Evolutionary conservation across 2,888 invertebrate genomes (phyloP).

Genomic region (Caenorhabditis sp.): DNA sequence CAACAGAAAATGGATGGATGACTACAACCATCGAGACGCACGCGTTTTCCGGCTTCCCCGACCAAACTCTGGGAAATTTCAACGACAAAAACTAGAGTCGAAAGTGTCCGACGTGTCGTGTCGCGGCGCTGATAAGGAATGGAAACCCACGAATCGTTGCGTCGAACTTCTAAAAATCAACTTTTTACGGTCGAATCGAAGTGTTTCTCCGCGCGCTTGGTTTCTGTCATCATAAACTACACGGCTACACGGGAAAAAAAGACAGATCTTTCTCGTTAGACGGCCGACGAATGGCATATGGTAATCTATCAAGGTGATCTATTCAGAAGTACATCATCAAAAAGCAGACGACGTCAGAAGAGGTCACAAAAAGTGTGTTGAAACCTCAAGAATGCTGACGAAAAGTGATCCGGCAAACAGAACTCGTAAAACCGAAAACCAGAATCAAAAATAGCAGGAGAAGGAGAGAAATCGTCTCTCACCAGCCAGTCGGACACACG

Average conservation of each 20-base stretch:
- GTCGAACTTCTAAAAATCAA: constrained; percentile 13
- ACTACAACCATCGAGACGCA: not conserved
- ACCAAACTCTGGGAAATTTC: not conserved
- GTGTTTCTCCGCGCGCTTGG: not conserved
- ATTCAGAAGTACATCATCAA: constrained; percentile 4
- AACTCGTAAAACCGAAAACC: not conserved
- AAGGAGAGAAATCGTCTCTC: not conserved
- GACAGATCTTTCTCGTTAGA: not conserved
- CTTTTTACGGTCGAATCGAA: not conserved
- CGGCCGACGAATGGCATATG: not conserved
- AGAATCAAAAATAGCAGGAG: not conserved
- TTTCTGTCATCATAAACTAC: not conserved
- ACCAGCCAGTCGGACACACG: not conserved
- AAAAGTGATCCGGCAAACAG: not conserved
- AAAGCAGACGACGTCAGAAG: not conserved
- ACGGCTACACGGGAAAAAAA: not conserved
- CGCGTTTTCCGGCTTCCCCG: constrained; percentile 2
- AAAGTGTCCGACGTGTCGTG: not conserved
- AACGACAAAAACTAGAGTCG: constrained; percentile 9
- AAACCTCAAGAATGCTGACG: not conserved
- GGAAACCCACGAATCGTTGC: not conserved
- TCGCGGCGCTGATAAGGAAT: not conserved
- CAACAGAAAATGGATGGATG: too few relatives aligned
- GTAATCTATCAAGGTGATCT: constrained; percentile 17
- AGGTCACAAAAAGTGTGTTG: not conserved